Evolutionary conservation across 2,888 invertebrate genomes (phyloP).

Genomic region (Scaptomyza polygonia): DNA sequence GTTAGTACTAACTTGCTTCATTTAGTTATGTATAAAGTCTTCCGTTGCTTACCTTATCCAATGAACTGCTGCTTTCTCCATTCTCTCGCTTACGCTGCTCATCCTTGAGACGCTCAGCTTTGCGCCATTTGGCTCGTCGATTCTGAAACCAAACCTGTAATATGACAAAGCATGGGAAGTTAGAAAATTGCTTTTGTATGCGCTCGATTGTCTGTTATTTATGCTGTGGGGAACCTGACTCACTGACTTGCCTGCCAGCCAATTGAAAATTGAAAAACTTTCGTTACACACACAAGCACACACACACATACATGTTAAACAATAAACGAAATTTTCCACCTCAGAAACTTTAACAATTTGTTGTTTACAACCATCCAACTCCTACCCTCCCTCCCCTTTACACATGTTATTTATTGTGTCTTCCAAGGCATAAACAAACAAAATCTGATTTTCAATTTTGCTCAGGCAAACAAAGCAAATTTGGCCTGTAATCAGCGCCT

Average conservation of each 20-base stretch:
- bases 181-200: slow-evolving; percentile 62
- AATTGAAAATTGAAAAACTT: slow-evolving; percentile 81
- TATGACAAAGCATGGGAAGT: slow-evolving; percentile 40
- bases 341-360: slow-evolving; percentile 82
- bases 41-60: slow-evolving; percentile 83
- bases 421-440: slow-evolving; percentile 68
- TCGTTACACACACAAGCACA: slow-evolving; percentile 29
- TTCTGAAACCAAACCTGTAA: slow-evolving; percentile 96
- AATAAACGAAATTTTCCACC: slow-evolving; percentile 81
- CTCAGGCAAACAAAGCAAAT: slow-evolving; percentile 76
- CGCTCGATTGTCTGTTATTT: slow-evolving; percentile 57
- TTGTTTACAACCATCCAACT: slow-evolving; percentile 3
- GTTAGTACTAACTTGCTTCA: too few species aligned
- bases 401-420: slow-evolving; percentile 32
- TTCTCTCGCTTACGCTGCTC: slow-evolving; percentile 94
- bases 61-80: slow-evolving; percentile 87
- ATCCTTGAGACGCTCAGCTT: slow-evolving; percentile 95
- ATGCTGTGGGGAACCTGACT: slow-evolving; percentile 43
- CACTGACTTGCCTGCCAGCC: slow-evolving; percentile 61
- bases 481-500: slow-evolving; percentile 78
- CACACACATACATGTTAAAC: slow-evolving; percentile 38
- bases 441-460: slow-evolving; percentile 79
- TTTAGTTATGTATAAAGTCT: too few species aligned
- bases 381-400: too few species aligned
- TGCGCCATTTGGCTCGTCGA: slow-evolving; percentile 95